These are phyloP conservation scores for Strigops habroptila DNA, from an alignment of 2,113 vertebrate species.

Conservation along the genomic window DNA sequence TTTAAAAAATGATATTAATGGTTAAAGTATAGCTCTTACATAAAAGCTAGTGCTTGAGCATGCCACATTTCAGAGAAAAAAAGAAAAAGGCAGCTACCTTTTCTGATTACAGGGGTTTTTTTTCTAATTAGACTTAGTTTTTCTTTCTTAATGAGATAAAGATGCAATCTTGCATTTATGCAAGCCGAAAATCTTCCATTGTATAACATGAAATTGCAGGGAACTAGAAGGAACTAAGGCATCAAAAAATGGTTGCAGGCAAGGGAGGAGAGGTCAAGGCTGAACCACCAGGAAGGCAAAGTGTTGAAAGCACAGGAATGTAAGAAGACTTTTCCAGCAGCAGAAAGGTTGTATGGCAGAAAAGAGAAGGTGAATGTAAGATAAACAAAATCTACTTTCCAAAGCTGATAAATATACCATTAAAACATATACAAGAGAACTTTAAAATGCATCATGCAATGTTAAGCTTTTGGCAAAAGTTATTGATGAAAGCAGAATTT, in stretches of 20 bases:
- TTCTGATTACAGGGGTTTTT: neutral
- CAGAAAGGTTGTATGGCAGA: neutral
- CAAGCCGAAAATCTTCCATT: neutral
- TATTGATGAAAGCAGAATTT: neutral
- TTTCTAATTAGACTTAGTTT: neutral
- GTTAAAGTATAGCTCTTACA: neutral
- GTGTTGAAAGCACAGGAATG: neutral
- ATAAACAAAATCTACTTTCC: neutral
- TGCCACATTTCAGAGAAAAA: neutral
- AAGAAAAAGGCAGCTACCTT: neutral
- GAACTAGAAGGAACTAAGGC: neutral
- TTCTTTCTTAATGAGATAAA: slow-evolving; percentile 19
- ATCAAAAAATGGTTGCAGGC: neutral
- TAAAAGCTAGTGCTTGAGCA: neutral
- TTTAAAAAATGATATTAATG: neutral
- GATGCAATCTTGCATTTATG: neutral
- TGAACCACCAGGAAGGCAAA: neutral
- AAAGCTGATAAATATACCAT: neutral
- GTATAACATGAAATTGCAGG: neutral
- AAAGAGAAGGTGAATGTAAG: neutral
- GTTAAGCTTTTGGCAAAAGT: neutral
- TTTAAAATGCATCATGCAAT: neutral
- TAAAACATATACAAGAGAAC: neutral
- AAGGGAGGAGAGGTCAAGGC: neutral
- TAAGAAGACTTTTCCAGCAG: neutral